Percentiles rank a stretch among this genome's conserved stretches.
Conservation (phyloP, 2,797 vertebrate genomes). For the Falco rusticolus region DNA sequence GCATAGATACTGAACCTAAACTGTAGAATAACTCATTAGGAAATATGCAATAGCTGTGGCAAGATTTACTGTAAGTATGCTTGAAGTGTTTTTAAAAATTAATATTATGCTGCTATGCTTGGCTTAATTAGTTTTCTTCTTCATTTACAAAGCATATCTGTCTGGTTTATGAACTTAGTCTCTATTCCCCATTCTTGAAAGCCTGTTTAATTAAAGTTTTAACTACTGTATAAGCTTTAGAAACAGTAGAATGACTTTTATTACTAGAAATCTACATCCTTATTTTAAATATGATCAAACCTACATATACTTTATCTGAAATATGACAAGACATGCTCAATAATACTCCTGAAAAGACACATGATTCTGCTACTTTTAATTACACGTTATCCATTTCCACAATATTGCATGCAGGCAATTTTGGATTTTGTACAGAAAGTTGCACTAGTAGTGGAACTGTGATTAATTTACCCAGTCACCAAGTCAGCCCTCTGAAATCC, state of each 20-base stretch:
- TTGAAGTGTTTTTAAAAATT: conserved; percentile 79
- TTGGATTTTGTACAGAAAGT: conserved; percentile 40
- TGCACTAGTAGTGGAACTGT: conserved; percentile 17
- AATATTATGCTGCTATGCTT: conserved; percentile 76
- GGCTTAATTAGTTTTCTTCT: conserved; percentile 80
- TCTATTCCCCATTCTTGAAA: conserved; percentile 69
- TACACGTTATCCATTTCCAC: neutral
- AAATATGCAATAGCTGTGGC: conserved; percentile 64
- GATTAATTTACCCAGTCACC: conserved; percentile 59
- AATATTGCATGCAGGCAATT: neutral
- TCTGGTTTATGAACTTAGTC: conserved; percentile 76
- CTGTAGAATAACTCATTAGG: conserved; percentile 69
- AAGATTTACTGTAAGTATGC: conserved; percentile 76
- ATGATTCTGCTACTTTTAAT: neutral
- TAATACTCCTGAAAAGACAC: neutral
- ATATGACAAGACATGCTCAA: neutral
- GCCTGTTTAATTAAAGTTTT: conserved; percentile 80
- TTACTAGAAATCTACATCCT: conserved; percentile 60
- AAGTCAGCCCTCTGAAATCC: conserved; percentile 31
- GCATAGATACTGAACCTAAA: conserved; percentile 61
- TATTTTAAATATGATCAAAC: conserved; percentile 49
- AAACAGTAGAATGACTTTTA: conserved; percentile 73
- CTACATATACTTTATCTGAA: conserved; percentile 20
- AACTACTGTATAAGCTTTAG: conserved; percentile 73
- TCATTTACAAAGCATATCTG: conserved; percentile 79